These are phyloP conservation scores for Tuta absoluta DNA, from an alignment of 2,888 invertebrate species.

Conservation along the genomic window DNA sequence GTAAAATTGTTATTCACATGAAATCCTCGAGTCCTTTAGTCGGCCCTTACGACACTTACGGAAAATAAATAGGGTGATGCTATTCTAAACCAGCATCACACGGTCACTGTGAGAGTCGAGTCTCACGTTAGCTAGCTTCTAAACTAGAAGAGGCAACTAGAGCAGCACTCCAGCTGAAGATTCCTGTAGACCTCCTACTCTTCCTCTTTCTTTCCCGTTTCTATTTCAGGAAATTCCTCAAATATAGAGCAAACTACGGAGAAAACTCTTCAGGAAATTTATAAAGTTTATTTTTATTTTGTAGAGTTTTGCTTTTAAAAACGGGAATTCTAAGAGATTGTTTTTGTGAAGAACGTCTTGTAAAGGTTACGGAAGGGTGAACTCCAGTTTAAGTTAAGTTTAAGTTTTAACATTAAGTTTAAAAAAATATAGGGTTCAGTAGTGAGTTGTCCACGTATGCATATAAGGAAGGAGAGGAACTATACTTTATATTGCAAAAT, in stretches of 20 bases:
- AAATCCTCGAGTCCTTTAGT: too few species aligned
- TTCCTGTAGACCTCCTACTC: not conserved
- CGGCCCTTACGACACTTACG: too few species aligned
- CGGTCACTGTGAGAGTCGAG: too few species aligned
- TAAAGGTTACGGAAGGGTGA: not conserved
- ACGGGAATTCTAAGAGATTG: not conserved
- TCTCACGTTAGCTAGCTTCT: not conserved
- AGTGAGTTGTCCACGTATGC: too few species aligned
- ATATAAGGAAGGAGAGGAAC: too few species aligned
- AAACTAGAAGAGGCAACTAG: slow-evolving; percentile 5
- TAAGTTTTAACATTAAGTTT: not conserved
- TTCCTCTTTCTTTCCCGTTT: not conserved
- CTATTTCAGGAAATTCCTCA: not conserved
- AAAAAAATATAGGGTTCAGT: not conserved
- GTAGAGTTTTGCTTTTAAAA: not conserved
- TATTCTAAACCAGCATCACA: too few species aligned
- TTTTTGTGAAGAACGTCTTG: not conserved
- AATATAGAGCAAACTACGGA: slow-evolving; percentile 5
- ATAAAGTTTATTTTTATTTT: not conserved
- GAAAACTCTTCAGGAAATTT: not conserved
- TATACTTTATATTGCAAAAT: too few species aligned
- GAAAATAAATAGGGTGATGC: too few species aligned
- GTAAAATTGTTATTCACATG: too few species aligned
- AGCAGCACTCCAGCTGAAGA: not conserved
- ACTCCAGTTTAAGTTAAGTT: too few species aligned